phyloP scores from a whole-genome alignment of 1,140 invertebrate species.

The Bombus vancouverensis region DNA sequence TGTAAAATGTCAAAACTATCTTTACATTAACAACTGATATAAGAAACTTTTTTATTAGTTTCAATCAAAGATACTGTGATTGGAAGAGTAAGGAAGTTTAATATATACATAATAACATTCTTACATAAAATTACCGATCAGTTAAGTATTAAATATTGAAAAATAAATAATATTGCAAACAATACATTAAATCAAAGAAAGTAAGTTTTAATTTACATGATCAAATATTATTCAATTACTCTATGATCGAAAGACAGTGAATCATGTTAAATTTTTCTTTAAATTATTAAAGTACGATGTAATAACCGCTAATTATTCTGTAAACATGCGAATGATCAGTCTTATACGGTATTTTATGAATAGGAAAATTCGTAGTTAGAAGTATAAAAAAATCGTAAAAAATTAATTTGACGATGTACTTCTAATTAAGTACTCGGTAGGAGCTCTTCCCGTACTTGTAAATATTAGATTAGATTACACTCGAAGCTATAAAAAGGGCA shows the following conservation, averaged over 20 bases:
- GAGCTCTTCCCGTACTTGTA: slow-evolving; percentile 45
- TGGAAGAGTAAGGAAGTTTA: neutral
- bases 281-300: slow-evolving; percentile 37
- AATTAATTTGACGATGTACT: slow-evolving; percentile 33
- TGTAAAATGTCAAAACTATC: neutral
- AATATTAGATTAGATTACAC: slow-evolving; percentile 50
- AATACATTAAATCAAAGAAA: neutral
- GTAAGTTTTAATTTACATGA: slow-evolving; percentile 3
- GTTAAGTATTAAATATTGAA: slow-evolving; percentile 20
- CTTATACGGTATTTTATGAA: slow-evolving; percentile 39
- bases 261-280: slow-evolving; percentile 5
- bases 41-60: neutral
- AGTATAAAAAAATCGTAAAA: slow-evolving; percentile 40
- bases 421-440: slow-evolving; percentile 51
- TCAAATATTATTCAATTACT: slow-evolving; percentile 14
- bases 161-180: slow-evolving; percentile 38
- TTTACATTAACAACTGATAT: neutral
- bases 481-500: slow-evolving; percentile 51
- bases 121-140: slow-evolving; percentile 3
- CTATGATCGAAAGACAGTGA: neutral
- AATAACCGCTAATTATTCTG: slow-evolving; percentile 39
- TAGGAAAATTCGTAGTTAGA: slow-evolving; percentile 20
- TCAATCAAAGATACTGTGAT: neutral
- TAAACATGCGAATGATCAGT: slow-evolving; percentile 46
- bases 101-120: neutral